Conservation (phyloP, 2,797 vertebrate species). For the Florisuga fusca region DNA sequence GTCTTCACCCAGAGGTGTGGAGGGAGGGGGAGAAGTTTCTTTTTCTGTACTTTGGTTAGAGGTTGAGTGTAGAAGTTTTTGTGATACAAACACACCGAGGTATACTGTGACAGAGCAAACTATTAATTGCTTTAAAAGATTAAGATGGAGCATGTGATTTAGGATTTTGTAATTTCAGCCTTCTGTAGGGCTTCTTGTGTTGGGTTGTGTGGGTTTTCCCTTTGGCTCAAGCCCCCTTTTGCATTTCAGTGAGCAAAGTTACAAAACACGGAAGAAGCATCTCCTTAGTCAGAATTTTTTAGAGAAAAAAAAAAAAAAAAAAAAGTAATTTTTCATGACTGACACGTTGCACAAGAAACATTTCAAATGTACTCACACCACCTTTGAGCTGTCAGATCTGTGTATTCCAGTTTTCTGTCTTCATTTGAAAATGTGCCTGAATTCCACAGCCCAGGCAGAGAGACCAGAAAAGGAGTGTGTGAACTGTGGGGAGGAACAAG, state of each 20-base stretch:
- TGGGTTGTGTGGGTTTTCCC: neutral
- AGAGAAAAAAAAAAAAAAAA: no score
- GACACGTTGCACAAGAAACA: neutral
- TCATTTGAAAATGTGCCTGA: neutral
- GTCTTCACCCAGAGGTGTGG: neutral
- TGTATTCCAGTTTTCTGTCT: neutral
- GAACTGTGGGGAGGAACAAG: neutral
- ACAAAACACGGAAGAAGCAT: neutral
- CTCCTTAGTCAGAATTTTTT: neutral
- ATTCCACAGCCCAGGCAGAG: neutral
- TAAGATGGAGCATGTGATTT: neutral
- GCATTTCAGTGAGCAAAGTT: neutral
- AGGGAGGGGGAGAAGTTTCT: neutral
- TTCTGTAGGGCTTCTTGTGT: neutral
- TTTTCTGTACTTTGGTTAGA: neutral
- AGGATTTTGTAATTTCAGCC: neutral
- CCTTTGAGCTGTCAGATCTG: neutral
- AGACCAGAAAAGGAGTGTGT: rapidly evolving
- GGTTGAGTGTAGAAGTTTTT: neutral
- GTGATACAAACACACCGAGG: neutral
- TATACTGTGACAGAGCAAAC: neutral
- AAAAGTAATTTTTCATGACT: neutral
- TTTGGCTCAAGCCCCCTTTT: neutral
- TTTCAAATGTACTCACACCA: neutral
- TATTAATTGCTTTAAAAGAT: neutral